Percentiles rank a stretch among this genome's conserved stretches.
Evolutionary conservation across 1,140 invertebrate genomes (phyloP).

Genomic region (Polyergus mexicanus): DNA sequence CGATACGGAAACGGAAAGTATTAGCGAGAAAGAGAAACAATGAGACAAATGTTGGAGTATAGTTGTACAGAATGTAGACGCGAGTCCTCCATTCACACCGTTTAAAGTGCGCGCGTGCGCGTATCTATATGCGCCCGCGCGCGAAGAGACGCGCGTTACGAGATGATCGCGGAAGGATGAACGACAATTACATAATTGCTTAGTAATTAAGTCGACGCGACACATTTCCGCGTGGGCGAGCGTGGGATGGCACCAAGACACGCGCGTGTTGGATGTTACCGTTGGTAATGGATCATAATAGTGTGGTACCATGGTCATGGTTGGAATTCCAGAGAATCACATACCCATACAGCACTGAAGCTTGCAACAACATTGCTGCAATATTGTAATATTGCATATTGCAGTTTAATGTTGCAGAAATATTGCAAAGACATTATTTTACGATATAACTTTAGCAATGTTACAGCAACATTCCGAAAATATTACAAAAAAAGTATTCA

Average conservation of each 20-base stretch:
- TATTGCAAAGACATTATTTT: too few relatives aligned
- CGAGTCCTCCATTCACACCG: conserved; percentile 17
- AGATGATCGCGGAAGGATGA: conserved; percentile 35
- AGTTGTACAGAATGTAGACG: neutral
- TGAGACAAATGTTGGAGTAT: neutral
- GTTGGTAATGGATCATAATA: conserved; percentile 21
- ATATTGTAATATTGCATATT: too few relatives aligned
- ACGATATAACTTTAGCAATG: too few relatives aligned
- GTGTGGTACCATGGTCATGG: neutral
- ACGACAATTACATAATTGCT: conserved; percentile 44
- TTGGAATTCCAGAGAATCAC: neutral
- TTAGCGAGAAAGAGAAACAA: neutral
- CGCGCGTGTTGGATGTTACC: neutral
- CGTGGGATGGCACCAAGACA: neutral
- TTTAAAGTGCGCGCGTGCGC: neutral
- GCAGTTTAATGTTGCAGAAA: too few relatives aligned
- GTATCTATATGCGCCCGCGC: neutral
- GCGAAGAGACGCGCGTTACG: neutral
- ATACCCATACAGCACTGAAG: too few relatives aligned
- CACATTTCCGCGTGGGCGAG: conserved; percentile 25
- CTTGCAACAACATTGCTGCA: too few relatives aligned
- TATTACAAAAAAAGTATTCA: too few relatives aligned
- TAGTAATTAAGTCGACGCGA: conserved; percentile 37
- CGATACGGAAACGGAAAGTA: conserved; percentile 39
- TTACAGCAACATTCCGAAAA: too few relatives aligned